Percentiles rank a stretch among this genome's conserved stretches.
These are phyloP conservation scores for Zelostemma sp. DNA, from an alignment of 1,140 invertebrate genomes.

Conservation along the genomic window DNA sequence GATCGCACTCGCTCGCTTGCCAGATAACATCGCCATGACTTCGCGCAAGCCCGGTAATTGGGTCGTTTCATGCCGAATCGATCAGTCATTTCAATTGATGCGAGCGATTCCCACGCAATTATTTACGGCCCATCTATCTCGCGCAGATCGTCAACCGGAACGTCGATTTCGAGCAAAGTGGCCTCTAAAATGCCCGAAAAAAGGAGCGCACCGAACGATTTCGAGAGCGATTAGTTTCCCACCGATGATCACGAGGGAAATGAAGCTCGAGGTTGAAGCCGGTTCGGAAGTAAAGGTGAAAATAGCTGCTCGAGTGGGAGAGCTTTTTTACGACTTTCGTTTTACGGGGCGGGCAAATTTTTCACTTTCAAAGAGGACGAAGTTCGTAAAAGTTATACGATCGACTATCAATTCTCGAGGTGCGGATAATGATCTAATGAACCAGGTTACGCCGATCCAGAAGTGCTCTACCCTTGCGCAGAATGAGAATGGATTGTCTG, in stretches of 20 bases:
- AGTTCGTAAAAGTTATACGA: slow-evolving; percentile 27
- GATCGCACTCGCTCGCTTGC: slow-evolving; percentile 23
- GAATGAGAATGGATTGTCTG: slow-evolving; percentile 37
- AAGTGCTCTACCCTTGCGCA: slow-evolving; percentile 25
- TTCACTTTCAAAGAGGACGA: slow-evolving; percentile 8
- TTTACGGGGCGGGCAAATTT: neutral
- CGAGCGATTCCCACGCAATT: slow-evolving; percentile 33
- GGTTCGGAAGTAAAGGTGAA: neutral
- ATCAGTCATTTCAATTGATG: slow-evolving; percentile 41
- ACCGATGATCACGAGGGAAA: no score
- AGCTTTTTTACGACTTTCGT: slow-evolving; percentile 5
- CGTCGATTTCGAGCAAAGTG: slow-evolving; percentile 14
- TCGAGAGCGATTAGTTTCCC: slow-evolving; percentile 6
- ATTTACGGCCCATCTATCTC: slow-evolving; percentile 38
- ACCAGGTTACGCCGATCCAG: slow-evolving; percentile 17
- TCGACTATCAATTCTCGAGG: slow-evolving; percentile 26
- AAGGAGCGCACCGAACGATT: slow-evolving; percentile 11
- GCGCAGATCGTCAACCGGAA: slow-evolving; percentile 27
- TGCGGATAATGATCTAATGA: slow-evolving; percentile 19
- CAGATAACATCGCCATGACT: slow-evolving; percentile 43
- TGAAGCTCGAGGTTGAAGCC: neutral
- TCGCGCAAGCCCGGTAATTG: slow-evolving; percentile 39
- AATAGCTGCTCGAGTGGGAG: neutral
- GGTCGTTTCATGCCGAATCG: slow-evolving; percentile 42
- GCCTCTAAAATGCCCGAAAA: no score